Evolutionary conservation across 1,140 invertebrate genomes (phyloP).

Genomic region (Melanaphis sacchari): DNA sequence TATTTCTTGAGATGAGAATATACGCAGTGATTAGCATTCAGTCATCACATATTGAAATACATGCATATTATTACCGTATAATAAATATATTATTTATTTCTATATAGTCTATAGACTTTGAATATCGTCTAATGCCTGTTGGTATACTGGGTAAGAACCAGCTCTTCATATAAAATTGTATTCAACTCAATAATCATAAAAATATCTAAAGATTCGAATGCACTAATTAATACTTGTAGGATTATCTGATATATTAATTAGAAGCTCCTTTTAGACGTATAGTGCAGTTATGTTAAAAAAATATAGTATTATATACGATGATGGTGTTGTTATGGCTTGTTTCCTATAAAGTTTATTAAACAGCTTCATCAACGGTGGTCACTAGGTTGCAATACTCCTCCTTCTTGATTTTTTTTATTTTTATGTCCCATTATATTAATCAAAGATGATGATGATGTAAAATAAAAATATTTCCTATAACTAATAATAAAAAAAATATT

Average conservation of each 20-base stretch:
- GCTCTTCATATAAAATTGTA: neutral
- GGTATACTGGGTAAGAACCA: neutral
- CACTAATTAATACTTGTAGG: neutral
- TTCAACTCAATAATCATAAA: neutral
- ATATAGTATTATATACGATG: neutral
- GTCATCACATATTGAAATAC: neutral
- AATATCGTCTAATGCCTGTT: neutral
- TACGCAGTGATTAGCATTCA: neutral
- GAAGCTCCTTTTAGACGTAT: neutral
- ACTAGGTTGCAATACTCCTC: neutral
- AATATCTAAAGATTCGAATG: neutral
- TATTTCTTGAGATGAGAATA: neutral
- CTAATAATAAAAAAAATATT: neutral
- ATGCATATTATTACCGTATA: neutral
- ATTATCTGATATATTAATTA: conserved; percentile 15
- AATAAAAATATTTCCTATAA: neutral
- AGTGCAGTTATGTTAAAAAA: neutral
- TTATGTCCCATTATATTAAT: neutral
- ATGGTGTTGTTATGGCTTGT: neutral
- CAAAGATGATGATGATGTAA: neutral
- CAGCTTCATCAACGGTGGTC: neutral
- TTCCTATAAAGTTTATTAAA: neutral
- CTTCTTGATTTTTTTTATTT: neutral
- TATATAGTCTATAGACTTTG: neutral
- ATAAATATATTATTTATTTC: neutral